Base-by-base conservation (phyloP, 2,888 invertebrate species). In the Polydrusus pterygomalis region DNA sequence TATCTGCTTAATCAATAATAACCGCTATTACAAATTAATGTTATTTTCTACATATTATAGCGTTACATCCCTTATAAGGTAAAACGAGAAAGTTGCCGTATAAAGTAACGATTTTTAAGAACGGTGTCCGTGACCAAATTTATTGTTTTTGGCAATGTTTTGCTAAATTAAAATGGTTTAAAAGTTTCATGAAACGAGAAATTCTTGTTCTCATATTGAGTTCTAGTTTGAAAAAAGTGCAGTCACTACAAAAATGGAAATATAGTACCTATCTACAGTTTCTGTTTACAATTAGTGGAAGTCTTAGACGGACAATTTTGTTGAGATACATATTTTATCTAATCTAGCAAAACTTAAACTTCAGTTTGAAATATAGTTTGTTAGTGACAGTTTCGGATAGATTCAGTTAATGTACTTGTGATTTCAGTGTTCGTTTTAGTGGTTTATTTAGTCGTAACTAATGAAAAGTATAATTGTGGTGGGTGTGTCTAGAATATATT, bases 51-150 rank as follows among this genome's bases (percentile, higher is more conserved):
- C 60, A 34, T 49, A 25, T n/a, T n/a, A n/a, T 20, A 63, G 20
- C 15, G 13, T 15, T 7, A 64, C 63, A 63, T 64, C 63, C 71
- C 71, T 51, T 65, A 65, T 65, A 72, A 34, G 72, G 72, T 18
- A 43, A 45, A 45, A 34, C 49, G 25, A 63, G 64, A 71, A 64
- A 71, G 63, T 64, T 34, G 58, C 65, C 65, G 20, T 65, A 63
- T 72, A 65, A 64, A 60, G 65, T 47, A 56, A 56, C n/a, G 60
- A 60, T 54, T 65, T 64, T 72, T 65, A 64, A 64, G 72, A 58
- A 64, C 43, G 30, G 54, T 71, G 71, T 49, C 72, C 72, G 58
- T 65, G 72, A 67, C 65, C 67, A 67, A 9, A 65, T 64, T 43
- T 67, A 40, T 65, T 71, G 43, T 63, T 34, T 64, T 45, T 43